Percentiles rank a stretch among this genome's conserved stretches.
Evolutionary conservation across 2,888 invertebrate genomes (phyloP).

Genomic region (Spicauda simplicius): DNA sequence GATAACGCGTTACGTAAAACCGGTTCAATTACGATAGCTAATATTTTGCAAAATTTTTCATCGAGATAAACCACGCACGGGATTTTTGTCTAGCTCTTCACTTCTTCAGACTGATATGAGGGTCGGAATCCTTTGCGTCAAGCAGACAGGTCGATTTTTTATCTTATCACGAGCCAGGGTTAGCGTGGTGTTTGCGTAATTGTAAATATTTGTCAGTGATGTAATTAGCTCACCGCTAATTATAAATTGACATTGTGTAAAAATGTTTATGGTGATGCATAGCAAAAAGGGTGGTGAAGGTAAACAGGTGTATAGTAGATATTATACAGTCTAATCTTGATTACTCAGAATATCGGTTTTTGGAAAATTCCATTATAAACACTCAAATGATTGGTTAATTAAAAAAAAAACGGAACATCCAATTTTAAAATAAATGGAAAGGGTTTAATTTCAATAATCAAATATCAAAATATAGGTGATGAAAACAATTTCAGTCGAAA

Average conservation of each 20-base stretch:
- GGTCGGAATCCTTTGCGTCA: constrained; percentile 15
- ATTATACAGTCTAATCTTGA: background rate
- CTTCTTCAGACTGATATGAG: background rate
- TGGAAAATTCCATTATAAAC: too few relatives aligned
- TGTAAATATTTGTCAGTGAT: constrained; percentile 28
- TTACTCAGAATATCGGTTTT: too few relatives aligned
- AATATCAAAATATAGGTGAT: too few relatives aligned
- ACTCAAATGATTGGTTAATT: too few relatives aligned
- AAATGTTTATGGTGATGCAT: constrained; percentile 23
- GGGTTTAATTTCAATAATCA: too few relatives aligned
- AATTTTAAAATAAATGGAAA: too few relatives aligned
- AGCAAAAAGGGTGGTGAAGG: background rate
- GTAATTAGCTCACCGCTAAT: constrained; percentile 31
- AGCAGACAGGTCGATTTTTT: constrained; percentile 14
- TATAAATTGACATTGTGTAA: constrained; percentile 22
- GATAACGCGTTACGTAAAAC: constrained; percentile 14
- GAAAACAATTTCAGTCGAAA: too few relatives aligned
- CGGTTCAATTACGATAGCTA: constrained; percentile 9
- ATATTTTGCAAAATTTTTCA: constrained; percentile 15
- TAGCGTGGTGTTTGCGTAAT: constrained; percentile 8
- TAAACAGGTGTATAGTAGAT: background rate
- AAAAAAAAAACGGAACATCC: too few relatives aligned
- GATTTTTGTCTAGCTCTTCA: background rate
- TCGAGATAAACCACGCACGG: constrained; percentile 17
- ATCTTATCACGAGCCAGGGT: constrained; percentile 34